Evolutionary conservation across 53 echinoderm and acorn worm species (phyloP), one percentile per base, ranked within the genome.

Genomic region (Luidia sarsii): DNA sequence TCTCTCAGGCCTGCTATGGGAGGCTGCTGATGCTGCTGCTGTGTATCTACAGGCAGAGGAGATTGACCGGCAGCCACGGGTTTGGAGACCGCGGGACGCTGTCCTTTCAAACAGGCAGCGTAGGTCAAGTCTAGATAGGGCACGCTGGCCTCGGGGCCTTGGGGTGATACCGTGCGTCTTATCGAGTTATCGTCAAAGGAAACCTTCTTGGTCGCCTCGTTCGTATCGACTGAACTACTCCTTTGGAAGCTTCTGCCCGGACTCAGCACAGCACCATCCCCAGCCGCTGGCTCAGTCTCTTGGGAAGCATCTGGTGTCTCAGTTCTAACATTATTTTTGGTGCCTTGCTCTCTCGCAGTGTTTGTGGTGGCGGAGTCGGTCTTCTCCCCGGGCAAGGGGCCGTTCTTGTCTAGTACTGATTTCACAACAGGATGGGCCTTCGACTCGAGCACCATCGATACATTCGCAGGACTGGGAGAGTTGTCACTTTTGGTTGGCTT

Each of bases 101-200:
- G 30, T 15, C 38, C 41, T 45, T 83, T 83, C 53, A 83, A 70
- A 59, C 64, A 48, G 48, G 48, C 59, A 7, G 83, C 83, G 31
- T 83, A 83, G 16, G 83, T 83, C 59, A 83, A 70, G 83, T 83
- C 62, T 61, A 83, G 70, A 70, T 83, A 83, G 69, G 69, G 83
- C 83, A 83, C 70, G 57, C 69, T 68, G 69, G 82, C 82, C 46
- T 82, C 82, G 1, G 48, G 83, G 61, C 70, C 70, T 45, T 68
- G 82, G 22, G 53, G 81, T 29, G 59, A 34, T 36, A 35, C 22
- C 22, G 83, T 69, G 70, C 83, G 69, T 56, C 65, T 64, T 33
- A 41, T 74, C 1, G 68, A 54, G 41, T 57, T 83, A 48, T 83
- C 70, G 54, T 70, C 82, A 39, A 83, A 60, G 23, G 64, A 59